Evolutionary conservation across 2,888 invertebrate genomes (phyloP), one percentile per base, ranked within the genome.

Genomic region (Helobdella robusta): DNA sequence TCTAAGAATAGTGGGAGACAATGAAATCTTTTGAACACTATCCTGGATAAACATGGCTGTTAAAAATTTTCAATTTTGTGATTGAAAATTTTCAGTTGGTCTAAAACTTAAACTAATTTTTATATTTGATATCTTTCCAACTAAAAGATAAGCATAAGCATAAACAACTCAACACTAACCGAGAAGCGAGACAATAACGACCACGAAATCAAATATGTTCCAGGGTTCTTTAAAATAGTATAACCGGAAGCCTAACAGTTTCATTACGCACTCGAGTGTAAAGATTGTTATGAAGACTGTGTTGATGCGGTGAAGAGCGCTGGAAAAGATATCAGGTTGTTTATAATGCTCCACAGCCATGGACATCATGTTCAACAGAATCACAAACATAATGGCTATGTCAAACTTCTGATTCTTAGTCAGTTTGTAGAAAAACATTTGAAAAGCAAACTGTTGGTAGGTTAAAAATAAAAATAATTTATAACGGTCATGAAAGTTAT

Each of bases 191-290:
- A 95, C 87, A 84, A 93, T 91, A 80, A 95, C 95, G 80, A 97
- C 94, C 81, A 94, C 90, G 84, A 93, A 92, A 86, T 97, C 95
- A 84, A 97, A 97, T 78, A 97, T 86, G 84, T 97, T 97, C 97
- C 97, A 97, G 74, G 95, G 94, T 83, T 94, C 91, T 81, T 91
- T 92, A 85, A 97, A 97, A 84, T 95, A 97, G 84, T 94, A 91
- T 83, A 91, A 91, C 79, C 95, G 87, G 81, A 97, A 87, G 76
- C 94, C 94, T 83, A 95, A 91, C 82, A 95, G 87, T 86, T 97
- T 97, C 84, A 94, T 87, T 82, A 91, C 86, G 85, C 94, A 94
- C 86, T 97, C 97, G 76, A 89, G 87, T 82, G 91, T 91, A 85
- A 97, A 97, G 85, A 97, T 91, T 81, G 89, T 91, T 82, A 97